These are phyloP conservation scores for Muscidifurax raptorellus DNA, from an alignment of 1,140 invertebrate genomes.

Conservation along the genomic window DNA sequence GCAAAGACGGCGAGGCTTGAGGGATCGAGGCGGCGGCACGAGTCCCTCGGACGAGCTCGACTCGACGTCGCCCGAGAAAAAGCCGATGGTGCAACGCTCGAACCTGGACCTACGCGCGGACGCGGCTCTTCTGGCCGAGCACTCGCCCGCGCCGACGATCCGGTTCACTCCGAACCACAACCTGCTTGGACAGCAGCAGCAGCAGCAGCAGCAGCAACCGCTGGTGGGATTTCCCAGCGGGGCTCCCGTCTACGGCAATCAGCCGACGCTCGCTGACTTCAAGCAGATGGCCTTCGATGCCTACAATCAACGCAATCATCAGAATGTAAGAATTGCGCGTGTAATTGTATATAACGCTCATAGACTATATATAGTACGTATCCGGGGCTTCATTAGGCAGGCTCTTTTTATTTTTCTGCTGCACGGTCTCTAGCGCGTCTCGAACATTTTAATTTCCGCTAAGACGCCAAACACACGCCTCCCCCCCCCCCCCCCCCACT, in stretches of 20 bases:
- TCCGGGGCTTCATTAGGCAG: too few species aligned
- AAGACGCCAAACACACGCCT: background rate
- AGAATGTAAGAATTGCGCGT: slow-evolving; percentile 64
- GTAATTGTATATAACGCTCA: too few species aligned
- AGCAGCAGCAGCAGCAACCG: background rate
- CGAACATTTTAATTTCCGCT: slow-evolving; percentile 42
- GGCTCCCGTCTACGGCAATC: slow-evolving; percentile 58
- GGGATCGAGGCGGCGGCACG: slow-evolving; percentile 62
- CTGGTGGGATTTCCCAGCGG: background rate
- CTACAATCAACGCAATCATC: slow-evolving; percentile 70
- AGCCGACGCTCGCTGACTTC: slow-evolving; percentile 69
- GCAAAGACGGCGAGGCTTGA: slow-evolving; percentile 71
- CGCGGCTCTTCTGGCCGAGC: slow-evolving; percentile 55
- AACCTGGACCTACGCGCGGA: slow-evolving; percentile 20
- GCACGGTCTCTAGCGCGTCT: background rate
- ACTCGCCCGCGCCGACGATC: slow-evolving; percentile 60
- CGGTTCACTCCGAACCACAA: slow-evolving; percentile 64
- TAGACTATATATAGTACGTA: too few species aligned
- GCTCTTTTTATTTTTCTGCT: too few species aligned
- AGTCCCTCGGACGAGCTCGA: slow-evolving; percentile 30
- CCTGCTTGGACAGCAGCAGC: slow-evolving; percentile 56
- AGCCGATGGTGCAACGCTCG: slow-evolving; percentile 63
- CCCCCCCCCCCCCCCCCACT: too few species aligned
- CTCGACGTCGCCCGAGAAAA: slow-evolving; percentile 64
- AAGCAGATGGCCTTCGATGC: slow-evolving; percentile 72